Evolutionary conservation across 1,140 invertebrate species (phyloP).

Genomic region (Drosophila trapezifrons): DNA sequence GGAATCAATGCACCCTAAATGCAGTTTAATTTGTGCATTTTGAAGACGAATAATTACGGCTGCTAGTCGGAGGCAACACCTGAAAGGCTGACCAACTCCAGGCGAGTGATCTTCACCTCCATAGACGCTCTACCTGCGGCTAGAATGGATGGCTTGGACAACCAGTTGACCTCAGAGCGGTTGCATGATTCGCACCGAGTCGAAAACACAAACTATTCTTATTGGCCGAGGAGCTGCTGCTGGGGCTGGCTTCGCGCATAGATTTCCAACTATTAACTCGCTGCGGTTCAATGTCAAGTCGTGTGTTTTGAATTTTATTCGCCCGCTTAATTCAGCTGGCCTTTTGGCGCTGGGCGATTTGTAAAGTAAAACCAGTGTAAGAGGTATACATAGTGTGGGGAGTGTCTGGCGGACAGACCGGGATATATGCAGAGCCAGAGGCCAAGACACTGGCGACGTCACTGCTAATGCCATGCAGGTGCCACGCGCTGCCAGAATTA

Average conservation of each 20-base stretch:
- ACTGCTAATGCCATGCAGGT: conserved; percentile 25
- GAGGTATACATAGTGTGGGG: not conserved
- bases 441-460: not conserved
- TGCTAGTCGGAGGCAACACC: not conserved
- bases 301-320: conserved; percentile 49
- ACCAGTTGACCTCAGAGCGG: conserved; percentile 76
- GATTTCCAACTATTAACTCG: conserved; percentile 55
- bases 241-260: conserved; percentile 25
- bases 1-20: not conserved
- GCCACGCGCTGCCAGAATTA: conserved; percentile 36
- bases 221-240: conserved; percentile 27
- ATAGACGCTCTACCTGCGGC: not conserved
- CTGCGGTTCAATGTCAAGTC: conserved; percentile 67
- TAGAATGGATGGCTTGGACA: conserved; percentile 58
- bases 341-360: conserved; percentile 2
- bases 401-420: too few relatives aligned
- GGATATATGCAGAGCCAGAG: not conserved
- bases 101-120: conserved; percentile 40
- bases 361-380: conserved; percentile 1
- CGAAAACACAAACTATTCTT: conserved; percentile 71
- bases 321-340: conserved; percentile 23
- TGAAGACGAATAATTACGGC: not conserved
- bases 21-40: not conserved
- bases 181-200: conserved; percentile 62
- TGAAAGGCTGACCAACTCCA: not conserved